Evolutionary conservation across 2,113 vertebrate genomes (phyloP).

Genomic region (Carassius carassius): DNA sequence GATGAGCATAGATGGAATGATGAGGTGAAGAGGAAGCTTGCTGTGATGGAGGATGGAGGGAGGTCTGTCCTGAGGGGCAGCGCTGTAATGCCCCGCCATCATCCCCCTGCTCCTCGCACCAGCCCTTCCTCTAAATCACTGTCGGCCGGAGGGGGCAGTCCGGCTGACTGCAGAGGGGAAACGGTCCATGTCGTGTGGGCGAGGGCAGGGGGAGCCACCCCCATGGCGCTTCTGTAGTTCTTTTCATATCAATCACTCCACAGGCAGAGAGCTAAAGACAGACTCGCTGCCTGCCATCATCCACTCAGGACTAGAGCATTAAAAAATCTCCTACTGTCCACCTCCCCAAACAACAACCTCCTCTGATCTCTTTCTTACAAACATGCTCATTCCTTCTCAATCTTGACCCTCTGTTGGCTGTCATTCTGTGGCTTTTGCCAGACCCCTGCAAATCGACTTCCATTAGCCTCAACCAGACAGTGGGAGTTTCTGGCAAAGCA

Average conservation of each 20-base stretch:
- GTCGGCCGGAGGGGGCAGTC: constrained; percentile 64
- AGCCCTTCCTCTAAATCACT: constrained; percentile 68
- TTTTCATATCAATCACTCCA: constrained; percentile 70
- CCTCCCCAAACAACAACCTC: constrained; percentile 10
- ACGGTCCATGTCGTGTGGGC: constrained; percentile 43
- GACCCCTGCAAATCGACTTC: constrained; percentile 31
- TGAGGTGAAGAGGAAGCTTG: constrained; percentile 20
- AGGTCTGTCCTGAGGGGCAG: constrained; percentile 22
- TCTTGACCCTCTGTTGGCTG: constrained; percentile 40
- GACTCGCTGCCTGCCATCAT: constrained; percentile 55
- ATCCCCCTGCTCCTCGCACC: background rate
- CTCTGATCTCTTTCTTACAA: constrained; percentile 15
- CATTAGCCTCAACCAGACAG: constrained; percentile 35
- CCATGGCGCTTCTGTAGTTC: constrained; percentile 58
- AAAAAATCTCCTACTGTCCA: constrained; percentile 31
- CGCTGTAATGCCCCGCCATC: background rate
- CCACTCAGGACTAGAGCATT: constrained; percentile 33
- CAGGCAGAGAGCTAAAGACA: constrained; percentile 56
- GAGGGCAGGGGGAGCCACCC: constrained; percentile 46
- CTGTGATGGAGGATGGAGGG: constrained; percentile 23
- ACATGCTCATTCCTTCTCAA: background rate
- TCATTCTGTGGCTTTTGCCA: constrained; percentile 32
- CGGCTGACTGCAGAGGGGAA: constrained; percentile 61
- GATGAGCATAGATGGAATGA: constrained; percentile 25
- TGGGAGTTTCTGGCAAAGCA: constrained; percentile 31